Evolutionary conservation across 64 coral and sea anemone genomes (phyloP), one percentile per base, ranked within the genome.

Genomic region (Montipora foliosa): DNA sequence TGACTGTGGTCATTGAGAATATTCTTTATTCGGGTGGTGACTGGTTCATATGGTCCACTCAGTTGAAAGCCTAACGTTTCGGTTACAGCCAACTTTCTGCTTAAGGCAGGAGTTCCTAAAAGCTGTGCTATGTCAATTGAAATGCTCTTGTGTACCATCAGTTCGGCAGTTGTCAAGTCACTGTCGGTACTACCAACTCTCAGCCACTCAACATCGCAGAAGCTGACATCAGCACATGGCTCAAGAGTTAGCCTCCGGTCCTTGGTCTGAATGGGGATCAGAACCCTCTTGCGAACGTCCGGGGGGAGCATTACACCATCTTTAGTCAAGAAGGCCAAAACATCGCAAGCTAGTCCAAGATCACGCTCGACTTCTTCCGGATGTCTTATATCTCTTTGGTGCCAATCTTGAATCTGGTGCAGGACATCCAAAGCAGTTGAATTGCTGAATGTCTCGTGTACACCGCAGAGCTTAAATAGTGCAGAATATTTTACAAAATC

Each of bases 41-140:
- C 89, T 72, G 95, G 84, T 75, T 99, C 98, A 58, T 90, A 80
- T 4, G 89, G 98, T 2, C 95, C 95, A 53, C 76, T 78, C 62
- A 96, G 95, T 76, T 99, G 95, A 88, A 99, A 96, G 49, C 98
- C 98, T 15, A 99, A 46, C 5, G 95, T 90, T 76, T 99, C 98
- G 5, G 94, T 93, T 44, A 92, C 60, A 13, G 91, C 89, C 44
- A 99, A 72, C 75, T 93, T 91, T 79, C 79, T 91, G 70, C 92
- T 96, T 46, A 99, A 68, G 11, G 92, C 92, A 55, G 95, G 95
- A 48, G 91, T 93, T 70, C 98, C 98, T 44, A 99, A 88, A 25
- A 96, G 90, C 79, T 94, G 74, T 89, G 95, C 95, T 21, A 89
- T 92, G 25, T 87, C 72, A 19, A 62, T 94, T 20, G 98, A 89